Base-by-base conservation (phyloP, 2,113 vertebrate genomes). In the Ceyx margarethae region DNA sequence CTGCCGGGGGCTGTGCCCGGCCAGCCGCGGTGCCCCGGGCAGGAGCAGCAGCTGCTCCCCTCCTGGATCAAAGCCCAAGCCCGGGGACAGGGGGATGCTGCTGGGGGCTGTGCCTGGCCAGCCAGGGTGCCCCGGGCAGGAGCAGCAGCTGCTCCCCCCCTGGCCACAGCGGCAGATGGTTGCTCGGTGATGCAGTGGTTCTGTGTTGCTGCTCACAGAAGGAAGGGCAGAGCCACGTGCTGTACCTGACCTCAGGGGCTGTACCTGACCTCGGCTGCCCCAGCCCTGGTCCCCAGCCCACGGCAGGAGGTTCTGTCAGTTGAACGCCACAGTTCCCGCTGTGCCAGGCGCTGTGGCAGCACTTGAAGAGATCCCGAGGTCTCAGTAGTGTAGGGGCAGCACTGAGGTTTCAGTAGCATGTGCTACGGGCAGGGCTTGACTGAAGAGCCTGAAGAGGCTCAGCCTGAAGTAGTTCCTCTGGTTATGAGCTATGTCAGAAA, bases 271-370 rank as follows among this genome's bases (percentile, higher is more conserved):
- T 37, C 37, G 37, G 37, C 37, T 37, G 37, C 37, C 11, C 2
- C 50, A 18, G 43, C 31, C 66, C 56, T 64, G n/a, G 29, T 73
- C 35, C 48, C 35, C n/a, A 31, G 51, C 48, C 37, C 37, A 37
- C 37, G 10, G 37, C 37, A 37, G 37, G 20, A 35, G 29, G 0
- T 1, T 40, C 69, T 54, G 26, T 22, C 26, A 3, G 11, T 58
- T 48, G 33, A 17, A 16, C 3, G 1, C 33, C 3, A 6, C 2
- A 1, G 29, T 45, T 82, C 46, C 2, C 6, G 0, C n/a, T 1
- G 2, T 23, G 6, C 29, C 10, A 4, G 40, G 26, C 58, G 62
- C 8, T 64, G 11, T 26, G 10, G 56, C 13, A 33, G 64, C 6
- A 5, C 43, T 22, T 19, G 13, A 31, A 45, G 53, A 1, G 1